Evolutionary conservation across 1,140 invertebrate species (phyloP), one percentile per base, ranked within the genome.

Genomic region (Drosophila carrolli): DNA sequence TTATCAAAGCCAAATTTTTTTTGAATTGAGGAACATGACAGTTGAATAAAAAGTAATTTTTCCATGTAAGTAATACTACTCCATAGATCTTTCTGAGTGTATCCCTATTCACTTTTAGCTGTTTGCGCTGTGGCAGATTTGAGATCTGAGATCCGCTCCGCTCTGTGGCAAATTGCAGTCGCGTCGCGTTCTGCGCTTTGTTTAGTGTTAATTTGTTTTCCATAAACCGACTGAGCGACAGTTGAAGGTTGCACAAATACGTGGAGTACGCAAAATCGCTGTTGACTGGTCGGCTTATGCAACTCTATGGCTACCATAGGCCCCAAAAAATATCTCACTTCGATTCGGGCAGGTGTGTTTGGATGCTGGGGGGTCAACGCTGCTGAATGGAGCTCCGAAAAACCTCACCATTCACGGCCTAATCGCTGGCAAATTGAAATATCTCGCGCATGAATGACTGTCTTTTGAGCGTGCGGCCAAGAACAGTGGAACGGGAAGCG

Each of bases 111-210:
- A 50, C 56, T 53, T 59, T 47, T 71, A 66, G 56, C 38, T 61
- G 16, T 58, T 76, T 57, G 54, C 40, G 58, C 16, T 56, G 72
- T 72, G 59, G 73, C 73, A 81, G 56, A 57, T 61, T 59, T 37
- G 46, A 71, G 74, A 80, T 55, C 55, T 61, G 46, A 65, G 70
- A 81, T 56, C 65, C 66, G 72, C 59, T 66, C 66, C 51, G 47
- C 58, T 85, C 81, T 86, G 83, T 89, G 86, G 83, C 83, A 86
- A 86, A 86, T 86, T 86, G 83, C 83, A 86, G 58, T 88, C 71
- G 75, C 66, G 73, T 63, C 65, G 59, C 70, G 76, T 81, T 85
- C 71, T 86, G 57, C 53, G 73, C 60, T 78, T 77, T 70, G 65
- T 55, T 78, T 77, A 81, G 79, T 71, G 73, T 78, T 88, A 83